These are phyloP conservation scores for Phataginus tetradactyla DNA, from an alignment of 2,797 vertebrate species.

Conservation along the genomic window DNA sequence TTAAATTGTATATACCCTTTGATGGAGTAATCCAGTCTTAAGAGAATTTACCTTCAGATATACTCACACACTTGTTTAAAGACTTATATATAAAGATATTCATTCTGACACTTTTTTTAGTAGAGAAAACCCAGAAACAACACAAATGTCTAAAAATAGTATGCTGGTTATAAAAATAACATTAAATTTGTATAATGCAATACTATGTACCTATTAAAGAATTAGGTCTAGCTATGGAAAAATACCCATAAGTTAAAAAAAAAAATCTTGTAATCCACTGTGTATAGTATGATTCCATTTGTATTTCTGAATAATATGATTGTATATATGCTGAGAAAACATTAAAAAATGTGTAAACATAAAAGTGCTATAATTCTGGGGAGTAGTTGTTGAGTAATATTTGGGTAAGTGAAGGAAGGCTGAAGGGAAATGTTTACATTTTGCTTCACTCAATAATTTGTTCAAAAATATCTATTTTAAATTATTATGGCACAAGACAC, in stretches of 20 bases:
- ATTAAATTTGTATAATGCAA: neutral
- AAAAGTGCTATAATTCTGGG: neutral
- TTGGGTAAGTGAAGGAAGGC: neutral
- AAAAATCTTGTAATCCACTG: neutral
- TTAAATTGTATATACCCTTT: neutral
- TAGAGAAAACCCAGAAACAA: neutral
- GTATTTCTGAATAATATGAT: neutral
- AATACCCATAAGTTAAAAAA: neutral
- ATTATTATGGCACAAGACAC: neutral
- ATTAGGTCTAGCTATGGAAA: neutral
- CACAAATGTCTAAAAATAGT: neutral
- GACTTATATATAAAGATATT: neutral
- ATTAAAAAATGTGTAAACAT: neutral
- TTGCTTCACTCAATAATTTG: neutral
- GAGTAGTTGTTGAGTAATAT: neutral
- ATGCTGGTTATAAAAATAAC: neutral
- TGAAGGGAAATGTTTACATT: neutral
- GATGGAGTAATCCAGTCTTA: neutral
- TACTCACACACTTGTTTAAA: neutral
- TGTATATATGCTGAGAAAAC: neutral
- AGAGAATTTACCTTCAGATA: neutral
- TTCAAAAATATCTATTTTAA: neutral
- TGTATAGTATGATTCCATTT: neutral
- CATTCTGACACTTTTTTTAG: neutral
- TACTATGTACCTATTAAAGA: neutral